Base-by-base conservation (phyloP, 2,797 vertebrate genomes). In the Anguilla marmorata region DNA sequence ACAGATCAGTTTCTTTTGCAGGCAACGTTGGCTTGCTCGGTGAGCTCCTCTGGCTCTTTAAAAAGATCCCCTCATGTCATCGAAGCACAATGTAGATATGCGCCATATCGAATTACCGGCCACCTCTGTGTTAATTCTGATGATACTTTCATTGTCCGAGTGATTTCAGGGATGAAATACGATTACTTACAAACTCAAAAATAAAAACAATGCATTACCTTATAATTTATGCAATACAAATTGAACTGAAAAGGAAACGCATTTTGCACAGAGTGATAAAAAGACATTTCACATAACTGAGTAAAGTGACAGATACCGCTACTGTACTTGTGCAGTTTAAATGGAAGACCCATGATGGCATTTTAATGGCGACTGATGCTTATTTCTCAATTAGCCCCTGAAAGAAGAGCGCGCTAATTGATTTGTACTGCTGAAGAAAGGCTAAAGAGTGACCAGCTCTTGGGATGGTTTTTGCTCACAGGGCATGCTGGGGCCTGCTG, bases 61-160 rank as follows among this genome's bases (percentile, higher is more conserved):
- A 45, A 79, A 79, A 41, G 16, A 45, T 21, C 16, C 16, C 37
- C 16, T 6, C 74, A 19, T 41, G 74, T 45, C 74, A 79, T 19
- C 6, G 37, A 74, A 0, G 69, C 69, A 74, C 69, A 74, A 74
- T 33, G 69, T 11, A 30, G 9, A 37, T 91, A 93, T 90, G 90
- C 88, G 86, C 90, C 76, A 90, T 94, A 92, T 95, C 87, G 90
- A 90, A 91, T 95, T 95, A 94, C 95, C 93, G 89, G 92, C 89
- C 80, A 56, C 89, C 90, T 89, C 56, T 91, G 93, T 92, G 93
- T 95, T 95, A 94, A 95, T 90, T 90, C 91, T 93, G 89, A 94
- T 93, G 93, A 94, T 93, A 89, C 91, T 91, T 95, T 95, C 94
- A 94, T 95, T 91, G 54, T 91, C 90, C 87, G 21, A 50, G 92